Conservation (phyloP, 2,797 vertebrate genomes). For the Alfaro cultratus region DNA sequence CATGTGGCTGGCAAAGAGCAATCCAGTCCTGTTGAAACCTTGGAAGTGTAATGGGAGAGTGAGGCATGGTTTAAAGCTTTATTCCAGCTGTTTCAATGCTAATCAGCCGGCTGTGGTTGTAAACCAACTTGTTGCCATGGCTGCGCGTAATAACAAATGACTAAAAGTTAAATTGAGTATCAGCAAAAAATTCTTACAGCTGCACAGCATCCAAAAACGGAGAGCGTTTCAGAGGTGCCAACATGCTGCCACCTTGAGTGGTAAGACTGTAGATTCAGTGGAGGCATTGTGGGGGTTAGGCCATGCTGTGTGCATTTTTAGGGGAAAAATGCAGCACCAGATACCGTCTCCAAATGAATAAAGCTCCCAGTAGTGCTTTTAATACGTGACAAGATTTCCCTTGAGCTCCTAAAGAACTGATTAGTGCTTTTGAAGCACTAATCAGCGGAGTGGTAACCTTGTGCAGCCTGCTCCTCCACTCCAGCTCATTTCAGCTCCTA, state of each 20-base stretch:
- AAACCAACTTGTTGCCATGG: not conserved
- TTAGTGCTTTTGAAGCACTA: slow-evolving; percentile 37
- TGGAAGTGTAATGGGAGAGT: too few relatives aligned
- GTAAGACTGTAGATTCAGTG: not conserved
- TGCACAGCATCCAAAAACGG: not conserved
- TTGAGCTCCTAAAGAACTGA: slow-evolving; percentile 28
- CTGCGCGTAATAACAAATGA: not conserved
- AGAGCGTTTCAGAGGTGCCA: too few relatives aligned
- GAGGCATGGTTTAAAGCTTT: too few relatives aligned
- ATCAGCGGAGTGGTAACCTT: slow-evolving; percentile 2
- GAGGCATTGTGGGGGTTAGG: not conserved
- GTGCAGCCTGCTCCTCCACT: slow-evolving; percentile 1
- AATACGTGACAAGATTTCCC: slow-evolving; percentile 20
- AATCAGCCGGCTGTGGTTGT: not conserved
- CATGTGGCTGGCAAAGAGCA: too few relatives aligned
- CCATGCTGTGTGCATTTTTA: not conserved
- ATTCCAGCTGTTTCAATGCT: not conserved
- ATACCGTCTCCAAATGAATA: slow-evolving; percentile 2
- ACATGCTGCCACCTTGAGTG: not conserved
- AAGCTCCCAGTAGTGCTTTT: slow-evolving; percentile 16
- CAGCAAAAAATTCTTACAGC: not conserved
- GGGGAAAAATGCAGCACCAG: not conserved
- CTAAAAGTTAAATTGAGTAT: not conserved
- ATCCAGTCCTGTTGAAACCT: too few relatives aligned
- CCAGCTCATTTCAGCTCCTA: slow-evolving; percentile 37